Conservation (phyloP, 2,113 vertebrate genomes). For the Mastomys coucha region DNA sequence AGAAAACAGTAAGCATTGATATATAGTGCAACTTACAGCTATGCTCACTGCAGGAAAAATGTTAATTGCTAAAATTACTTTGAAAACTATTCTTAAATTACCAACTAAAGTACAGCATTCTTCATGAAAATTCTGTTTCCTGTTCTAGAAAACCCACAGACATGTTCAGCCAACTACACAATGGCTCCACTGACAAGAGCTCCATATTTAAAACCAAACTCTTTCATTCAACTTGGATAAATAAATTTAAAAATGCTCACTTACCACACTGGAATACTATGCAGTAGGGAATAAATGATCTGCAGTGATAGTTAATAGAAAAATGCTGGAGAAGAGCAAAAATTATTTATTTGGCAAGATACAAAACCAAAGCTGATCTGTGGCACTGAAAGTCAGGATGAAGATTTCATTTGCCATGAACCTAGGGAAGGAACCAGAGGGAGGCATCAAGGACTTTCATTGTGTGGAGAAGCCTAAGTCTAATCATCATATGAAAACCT, state of each 20-base stretch:
- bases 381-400: neutral
- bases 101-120: neutral
- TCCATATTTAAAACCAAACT: neutral
- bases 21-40: neutral
- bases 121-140: neutral
- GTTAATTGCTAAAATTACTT: neutral
- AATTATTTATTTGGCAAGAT: neutral
- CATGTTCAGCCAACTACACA: neutral
- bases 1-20: neutral
- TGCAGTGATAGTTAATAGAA: neutral
- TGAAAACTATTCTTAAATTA: neutral
- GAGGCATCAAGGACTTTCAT: neutral
- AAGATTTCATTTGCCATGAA: neutral
- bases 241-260: neutral
- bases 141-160: neutral
- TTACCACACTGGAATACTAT: neutral
- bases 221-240: neutral
- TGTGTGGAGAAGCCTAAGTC: rapidly evolving
- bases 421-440: neutral
- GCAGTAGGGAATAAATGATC: neutral
- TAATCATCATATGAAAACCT: neutral
- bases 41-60: neutral
- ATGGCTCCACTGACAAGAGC: neutral
- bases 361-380: neutral
- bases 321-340: neutral